phyloP scores from a whole-genome alignment of 2,113 vertebrate genomes.

The Syrrhaptes paradoxus region DNA sequence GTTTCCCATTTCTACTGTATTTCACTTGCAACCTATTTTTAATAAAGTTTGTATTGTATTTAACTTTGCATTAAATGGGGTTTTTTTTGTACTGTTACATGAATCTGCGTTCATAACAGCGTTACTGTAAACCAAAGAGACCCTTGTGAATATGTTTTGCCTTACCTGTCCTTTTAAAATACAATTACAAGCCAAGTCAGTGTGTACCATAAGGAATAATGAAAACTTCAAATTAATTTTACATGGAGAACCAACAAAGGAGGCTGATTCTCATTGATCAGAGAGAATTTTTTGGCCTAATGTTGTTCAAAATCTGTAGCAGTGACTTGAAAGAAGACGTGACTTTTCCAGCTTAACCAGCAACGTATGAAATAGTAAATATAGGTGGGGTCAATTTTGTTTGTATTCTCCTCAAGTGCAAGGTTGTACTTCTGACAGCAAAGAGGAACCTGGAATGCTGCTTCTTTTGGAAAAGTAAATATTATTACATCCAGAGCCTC shows the following conservation, averaged over 20 bases:
- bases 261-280: not conserved
- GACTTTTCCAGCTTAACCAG: not conserved
- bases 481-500: not conserved
- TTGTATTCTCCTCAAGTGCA: not conserved
- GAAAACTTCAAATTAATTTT: not conserved
- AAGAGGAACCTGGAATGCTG: not conserved
- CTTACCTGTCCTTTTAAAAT: not conserved
- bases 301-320: not conserved
- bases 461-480: not conserved
- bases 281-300: not conserved
- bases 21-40: conserved; percentile 84
- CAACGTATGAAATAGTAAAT: fast-evolving
- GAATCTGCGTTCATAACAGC: not conserved
- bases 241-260: not conserved
- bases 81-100: conserved; percentile 4
- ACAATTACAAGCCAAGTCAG: not conserved
- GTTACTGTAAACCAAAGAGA: not conserved
- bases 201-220: not conserved
- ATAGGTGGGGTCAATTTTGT: not conserved
- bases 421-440: not conserved
- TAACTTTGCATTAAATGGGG: conserved; percentile 74
- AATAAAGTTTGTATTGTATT: conserved; percentile 87
- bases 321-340: not conserved
- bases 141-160: not conserved
- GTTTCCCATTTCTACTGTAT: conserved; percentile 85